Conservation (phyloP, 1,140 invertebrate species). For the Alviniconcha marisindica region DNA sequence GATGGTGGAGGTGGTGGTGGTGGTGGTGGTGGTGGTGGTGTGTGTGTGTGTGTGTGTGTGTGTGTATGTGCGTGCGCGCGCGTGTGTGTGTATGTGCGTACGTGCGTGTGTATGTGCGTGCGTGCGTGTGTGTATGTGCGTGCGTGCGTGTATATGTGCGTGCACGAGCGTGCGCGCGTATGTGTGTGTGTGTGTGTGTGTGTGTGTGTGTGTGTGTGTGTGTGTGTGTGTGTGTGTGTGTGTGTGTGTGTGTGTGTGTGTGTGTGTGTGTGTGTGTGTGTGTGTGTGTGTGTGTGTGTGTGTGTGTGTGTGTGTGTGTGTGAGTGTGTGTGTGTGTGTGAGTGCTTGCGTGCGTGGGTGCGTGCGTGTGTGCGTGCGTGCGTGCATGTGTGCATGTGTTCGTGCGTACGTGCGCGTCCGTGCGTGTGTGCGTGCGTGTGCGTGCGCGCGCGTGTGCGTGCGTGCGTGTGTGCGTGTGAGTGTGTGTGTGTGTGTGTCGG, state of each 20-base stretch:
- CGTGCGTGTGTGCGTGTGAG: constrained; percentile 15
- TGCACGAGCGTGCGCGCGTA: too few relatives aligned
- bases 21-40: too few relatives aligned
- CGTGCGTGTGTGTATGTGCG: background rate
- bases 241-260: background rate
- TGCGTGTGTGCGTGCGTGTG: constrained; percentile 20
- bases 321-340: background rate
- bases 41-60: too few relatives aligned
- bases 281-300: too few relatives aligned
- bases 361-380: background rate
- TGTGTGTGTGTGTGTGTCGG: constrained; percentile 3
- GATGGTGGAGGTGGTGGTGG: too few relatives aligned
- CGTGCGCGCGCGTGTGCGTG: constrained; percentile 19
- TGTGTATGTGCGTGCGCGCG: background rate
- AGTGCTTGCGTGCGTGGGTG: background rate
- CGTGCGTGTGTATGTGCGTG: background rate
- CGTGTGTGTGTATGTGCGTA: background rate
- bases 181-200: background rate
- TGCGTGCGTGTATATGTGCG: background rate
- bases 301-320: constrained; percentile 5
- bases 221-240: background rate
- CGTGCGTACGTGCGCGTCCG: background rate
- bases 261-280: too few relatives aligned
- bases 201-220: too few relatives aligned
- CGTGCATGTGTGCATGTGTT: background rate